phyloP scores from a whole-genome alignment of 2,797 vertebrate genomes.

The Labeo calbasu region DNA sequence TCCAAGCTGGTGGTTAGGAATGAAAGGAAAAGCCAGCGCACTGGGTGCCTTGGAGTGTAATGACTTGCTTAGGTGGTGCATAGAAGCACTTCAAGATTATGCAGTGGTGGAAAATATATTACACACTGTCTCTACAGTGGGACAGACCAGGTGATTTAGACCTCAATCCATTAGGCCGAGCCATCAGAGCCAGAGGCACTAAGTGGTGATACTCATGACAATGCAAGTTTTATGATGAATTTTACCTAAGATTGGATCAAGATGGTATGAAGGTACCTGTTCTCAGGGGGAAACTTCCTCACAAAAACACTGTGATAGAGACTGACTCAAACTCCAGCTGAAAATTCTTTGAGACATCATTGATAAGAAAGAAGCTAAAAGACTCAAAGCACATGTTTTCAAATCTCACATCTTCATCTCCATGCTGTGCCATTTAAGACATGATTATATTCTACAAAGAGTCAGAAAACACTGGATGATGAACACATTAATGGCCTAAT shows the following conservation, averaged over 20 bases:
- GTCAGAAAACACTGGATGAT: background rate
- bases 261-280: background rate
- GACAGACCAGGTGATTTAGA: background rate
- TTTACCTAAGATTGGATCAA: background rate
- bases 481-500: background rate
- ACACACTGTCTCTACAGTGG: background rate
- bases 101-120: background rate
- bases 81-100: conserved; percentile 9
- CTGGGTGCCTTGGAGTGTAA: background rate
- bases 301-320: background rate
- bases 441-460: background rate
- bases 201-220: background rate
- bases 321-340: background rate
- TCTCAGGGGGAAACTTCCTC: background rate
- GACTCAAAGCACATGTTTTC: background rate
- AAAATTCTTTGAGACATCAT: background rate
- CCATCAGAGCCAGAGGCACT: background rate
- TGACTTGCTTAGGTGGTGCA: background rate
- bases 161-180: background rate
- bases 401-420: background rate
- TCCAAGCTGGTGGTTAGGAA: background rate
- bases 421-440: background rate
- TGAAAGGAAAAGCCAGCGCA: background rate
- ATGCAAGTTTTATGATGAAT: background rate
- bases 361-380: background rate